Evolutionary conservation across 2,888 invertebrate genomes (phyloP).

Genomic region (Diaperis boleti): DNA sequence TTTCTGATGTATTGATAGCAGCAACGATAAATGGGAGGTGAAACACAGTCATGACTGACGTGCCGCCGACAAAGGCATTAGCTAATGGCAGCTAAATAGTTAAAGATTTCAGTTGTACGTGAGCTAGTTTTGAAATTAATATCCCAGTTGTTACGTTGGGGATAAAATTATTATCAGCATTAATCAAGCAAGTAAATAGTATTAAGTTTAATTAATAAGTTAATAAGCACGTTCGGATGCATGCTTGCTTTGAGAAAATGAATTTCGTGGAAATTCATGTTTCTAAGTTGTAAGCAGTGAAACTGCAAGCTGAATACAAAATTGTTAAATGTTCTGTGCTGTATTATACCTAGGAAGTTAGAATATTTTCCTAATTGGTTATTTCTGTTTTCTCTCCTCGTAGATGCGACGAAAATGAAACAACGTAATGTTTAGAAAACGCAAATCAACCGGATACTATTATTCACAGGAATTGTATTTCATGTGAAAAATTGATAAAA

Average conservation of each 20-base stretch:
- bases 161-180: not conserved
- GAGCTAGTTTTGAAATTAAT: not conserved
- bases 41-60: not conserved
- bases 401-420: not conserved
- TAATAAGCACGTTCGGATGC: conserved; percentile 35
- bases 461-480: conserved; percentile 21
- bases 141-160: not conserved
- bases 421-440: not conserved
- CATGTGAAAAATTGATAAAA: conserved; percentile 37
- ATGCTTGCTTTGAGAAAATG: conserved; percentile 37
- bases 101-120: not conserved
- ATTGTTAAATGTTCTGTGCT: conserved; percentile 42
- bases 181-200: conserved; percentile 22
- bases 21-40: not conserved
- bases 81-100: conserved; percentile 3
- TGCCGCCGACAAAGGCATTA: not conserved
- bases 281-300: conserved; percentile 39
- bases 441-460: conserved; percentile 9
- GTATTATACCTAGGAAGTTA: conserved; percentile 29
- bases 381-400: conserved; percentile 23
- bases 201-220: conserved; percentile 39
- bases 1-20: too few species aligned
- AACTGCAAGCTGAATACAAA: conserved; percentile 43
- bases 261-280: conserved; percentile 39
- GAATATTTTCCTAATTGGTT: conserved; percentile 40